Evolutionary conservation across 2,888 invertebrate species (phyloP).

Genomic region (Heteromyza rotundicornis): DNA sequence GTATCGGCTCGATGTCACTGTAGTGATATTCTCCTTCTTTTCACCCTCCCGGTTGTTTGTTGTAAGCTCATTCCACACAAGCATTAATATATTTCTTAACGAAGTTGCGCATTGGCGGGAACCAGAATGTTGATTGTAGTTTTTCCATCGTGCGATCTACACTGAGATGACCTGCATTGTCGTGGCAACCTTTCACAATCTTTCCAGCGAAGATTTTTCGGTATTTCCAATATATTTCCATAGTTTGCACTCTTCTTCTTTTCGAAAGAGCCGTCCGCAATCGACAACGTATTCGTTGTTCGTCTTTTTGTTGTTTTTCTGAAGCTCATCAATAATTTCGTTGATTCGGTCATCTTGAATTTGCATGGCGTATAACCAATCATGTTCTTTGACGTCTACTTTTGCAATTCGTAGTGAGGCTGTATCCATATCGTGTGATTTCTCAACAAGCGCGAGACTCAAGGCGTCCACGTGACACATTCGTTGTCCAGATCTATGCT

Average conservation of each 20-base stretch:
- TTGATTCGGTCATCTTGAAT: slow-evolving; percentile 3
- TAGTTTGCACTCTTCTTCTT: background rate
- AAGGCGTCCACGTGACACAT: slow-evolving; percentile 26
- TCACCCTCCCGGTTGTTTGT: slow-evolving; percentile 36
- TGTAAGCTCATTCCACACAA: too few species aligned
- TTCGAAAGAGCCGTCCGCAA: slow-evolving; percentile 4
- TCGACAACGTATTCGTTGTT: slow-evolving; percentile 9
- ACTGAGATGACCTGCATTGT: slow-evolving; percentile 29
- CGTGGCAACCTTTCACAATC: slow-evolving; percentile 26
- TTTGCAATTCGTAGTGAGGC: slow-evolving; percentile 6
- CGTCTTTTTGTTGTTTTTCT: background rate
- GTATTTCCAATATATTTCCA: too few species aligned
- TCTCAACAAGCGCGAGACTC: slow-evolving; percentile 15
- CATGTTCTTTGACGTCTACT: slow-evolving; percentile 1
- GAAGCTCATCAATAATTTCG: background rate
- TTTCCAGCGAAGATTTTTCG: too few species aligned
- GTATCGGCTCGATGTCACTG: slow-evolving; percentile 15
- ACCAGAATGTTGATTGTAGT: slow-evolving; percentile 53
- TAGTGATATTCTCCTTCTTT: slow-evolving; percentile 16
- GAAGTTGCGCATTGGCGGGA: slow-evolving; percentile 51
- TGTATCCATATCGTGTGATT: slow-evolving; percentile 13
- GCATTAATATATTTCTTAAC: too few species aligned
- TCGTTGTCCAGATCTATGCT: slow-evolving; percentile 23
- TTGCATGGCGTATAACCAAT: slow-evolving; percentile 21
- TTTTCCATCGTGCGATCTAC: slow-evolving; percentile 36